These are phyloP conservation scores for Pristionchus exspectatus DNA, from an alignment of 2,888 invertebrate genomes.

Conservation along the genomic window DNA sequence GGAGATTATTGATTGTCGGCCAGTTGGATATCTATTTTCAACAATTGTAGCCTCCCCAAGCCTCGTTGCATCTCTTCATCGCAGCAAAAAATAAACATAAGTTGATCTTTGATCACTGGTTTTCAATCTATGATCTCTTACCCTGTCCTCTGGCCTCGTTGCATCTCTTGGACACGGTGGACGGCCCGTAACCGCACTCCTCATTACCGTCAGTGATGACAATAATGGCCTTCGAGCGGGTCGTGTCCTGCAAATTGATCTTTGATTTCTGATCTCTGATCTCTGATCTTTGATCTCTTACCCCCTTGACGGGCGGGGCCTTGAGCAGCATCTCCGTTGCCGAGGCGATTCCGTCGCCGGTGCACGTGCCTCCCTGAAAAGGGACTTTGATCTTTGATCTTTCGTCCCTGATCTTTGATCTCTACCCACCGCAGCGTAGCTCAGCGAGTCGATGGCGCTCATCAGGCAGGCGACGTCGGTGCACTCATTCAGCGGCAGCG, in stretches of 20 bases:
- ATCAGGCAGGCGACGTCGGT: constrained; percentile 9
- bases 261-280: not conserved
- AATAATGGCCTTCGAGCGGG: constrained; percentile 14
- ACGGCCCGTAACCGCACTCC: constrained; percentile 32
- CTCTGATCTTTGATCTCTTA: not conserved
- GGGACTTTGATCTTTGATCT: constrained; percentile 32
- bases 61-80: not conserved
- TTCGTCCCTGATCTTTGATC: not conserved
- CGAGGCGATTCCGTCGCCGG: constrained; percentile 36
- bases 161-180: constrained; percentile 24
- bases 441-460: constrained; percentile 27
- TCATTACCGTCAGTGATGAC: constrained; percentile 48
- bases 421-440: not conserved
- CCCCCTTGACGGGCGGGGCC: not conserved
- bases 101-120: not conserved
- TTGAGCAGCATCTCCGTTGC: constrained; percentile 19
- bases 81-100: not conserved
- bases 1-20: too few species aligned
- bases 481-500: constrained; percentile 16
- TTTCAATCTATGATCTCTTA: not conserved
- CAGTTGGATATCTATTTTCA: too few species aligned
- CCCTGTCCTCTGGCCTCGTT: constrained; percentile 50
- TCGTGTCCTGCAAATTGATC: not conserved
- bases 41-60: too few species aligned
- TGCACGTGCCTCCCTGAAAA: constrained; percentile 49